Evolutionary conservation across 2,888 invertebrate species (phyloP), one percentile per base, ranked within the genome.

Genomic region (Polietes domitor): DNA sequence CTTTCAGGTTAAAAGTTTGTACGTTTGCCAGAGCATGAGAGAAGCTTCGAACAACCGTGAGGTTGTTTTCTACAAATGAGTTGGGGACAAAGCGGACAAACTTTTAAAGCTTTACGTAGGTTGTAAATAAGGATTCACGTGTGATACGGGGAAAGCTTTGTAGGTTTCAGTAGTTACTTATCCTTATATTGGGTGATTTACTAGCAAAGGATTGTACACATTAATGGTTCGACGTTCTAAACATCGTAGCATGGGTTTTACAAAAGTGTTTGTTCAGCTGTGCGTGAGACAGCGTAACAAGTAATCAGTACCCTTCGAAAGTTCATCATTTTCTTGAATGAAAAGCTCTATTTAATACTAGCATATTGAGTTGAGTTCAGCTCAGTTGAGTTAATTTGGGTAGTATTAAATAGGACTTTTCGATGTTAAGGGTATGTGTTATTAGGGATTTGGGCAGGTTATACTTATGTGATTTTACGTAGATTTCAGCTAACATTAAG

Each of bases 221-320:
- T 92, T 92, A 91, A 92, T 92, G 92, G 92, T 92, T 92, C 92
- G 92, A 92, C 91, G 92, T 92, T 92, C 92, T 91, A 91, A 76
- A 84, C 81, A 84, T 81, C 84, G 77, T 83, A 68, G 68, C 89
- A 73, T 76, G 68, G 81, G 76, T 84, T 84, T 21, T 63, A 37
- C 61, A 61, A 75, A 77, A 68, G 61, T 32, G 76, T 32, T 70
- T 77, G 37, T 53, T 55, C 63, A 74, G 50, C 76, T 82, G 80
- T 75, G 72, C n/a, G n/a, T n/a, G 73, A 72, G 81, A 79, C 84
- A 84, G 79, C 81, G 81, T 81, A 84, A 81, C 75, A 78, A 81
- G 78, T 79, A 81, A 76, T 81, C 81, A 81, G 72, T 78, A 84
- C 84, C 81, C 81, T 81, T 79, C 78, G 81, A 81, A 84, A 76